These are phyloP conservation scores for Melanargia galathea DNA, from an alignment of 2,888 invertebrate genomes.

Conservation along the genomic window DNA sequence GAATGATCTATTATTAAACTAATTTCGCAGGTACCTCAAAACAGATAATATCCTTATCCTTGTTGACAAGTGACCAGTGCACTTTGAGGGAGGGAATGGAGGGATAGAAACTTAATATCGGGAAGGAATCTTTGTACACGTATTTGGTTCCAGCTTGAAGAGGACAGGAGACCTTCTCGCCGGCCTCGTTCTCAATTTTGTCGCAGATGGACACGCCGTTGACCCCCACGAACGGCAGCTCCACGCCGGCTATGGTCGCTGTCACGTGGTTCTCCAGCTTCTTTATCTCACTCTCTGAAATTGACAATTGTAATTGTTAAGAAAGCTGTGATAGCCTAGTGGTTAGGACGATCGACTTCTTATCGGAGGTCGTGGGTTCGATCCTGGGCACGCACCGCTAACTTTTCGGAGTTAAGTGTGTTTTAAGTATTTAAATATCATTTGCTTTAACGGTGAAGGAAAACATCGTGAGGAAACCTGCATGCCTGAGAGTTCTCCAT, in stretches of 20 bases:
- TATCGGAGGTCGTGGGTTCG: too few relatives aligned
- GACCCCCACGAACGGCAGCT: conserved; percentile 89
- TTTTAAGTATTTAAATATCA: too few relatives aligned
- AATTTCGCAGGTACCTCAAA: conserved; percentile 88
- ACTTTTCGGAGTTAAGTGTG: too few relatives aligned
- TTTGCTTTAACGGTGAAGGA: too few relatives aligned
- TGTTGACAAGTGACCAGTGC: conserved; percentile 83
- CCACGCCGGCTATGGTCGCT: conserved; percentile 84
- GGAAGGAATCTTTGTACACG: conserved; percentile 84
- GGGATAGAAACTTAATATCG: conserved; percentile 80
- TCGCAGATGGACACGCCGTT: conserved; percentile 87
- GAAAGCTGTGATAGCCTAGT: too few relatives aligned
- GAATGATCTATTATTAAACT: conserved; percentile 20
- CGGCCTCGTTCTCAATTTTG: conserved; percentile 81
- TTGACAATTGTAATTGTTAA: neutral
- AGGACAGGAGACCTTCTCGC: conserved; percentile 85
- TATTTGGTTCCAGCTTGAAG: conserved; percentile 86
- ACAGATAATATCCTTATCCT: conserved; percentile 79
- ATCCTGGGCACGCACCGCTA: too few relatives aligned
- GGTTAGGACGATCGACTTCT: too few relatives aligned
- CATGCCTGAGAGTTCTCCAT: too few relatives aligned
- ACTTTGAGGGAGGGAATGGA: conserved; percentile 76
- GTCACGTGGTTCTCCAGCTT: conserved; percentile 82
- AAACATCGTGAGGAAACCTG: too few relatives aligned
- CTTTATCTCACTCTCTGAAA: conserved; percentile 78